Evolutionary conservation across 2,888 invertebrate species (phyloP).

Genomic region (Halocaridina rubra): DNA sequence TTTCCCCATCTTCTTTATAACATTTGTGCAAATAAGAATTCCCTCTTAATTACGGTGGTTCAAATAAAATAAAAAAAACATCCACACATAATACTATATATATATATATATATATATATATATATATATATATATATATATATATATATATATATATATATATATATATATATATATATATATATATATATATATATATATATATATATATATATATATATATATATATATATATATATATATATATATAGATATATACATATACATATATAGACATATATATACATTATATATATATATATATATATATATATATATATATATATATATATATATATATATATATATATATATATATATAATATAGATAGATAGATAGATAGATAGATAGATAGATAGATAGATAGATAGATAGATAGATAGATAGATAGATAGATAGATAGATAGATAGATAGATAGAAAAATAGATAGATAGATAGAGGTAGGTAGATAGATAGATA

Average conservation of each 20-base stretch:
- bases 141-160: background rate
- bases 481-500: background rate
- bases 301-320: background rate
- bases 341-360: background rate
- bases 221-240: background rate
- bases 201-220: background rate
- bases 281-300: background rate
- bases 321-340: background rate
- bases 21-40: no score
- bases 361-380: background rate
- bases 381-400: background rate
- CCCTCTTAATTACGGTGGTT: no score
- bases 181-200: background rate
- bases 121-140: background rate
- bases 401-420: background rate
- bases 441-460: background rate
- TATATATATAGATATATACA: background rate
- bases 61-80: background rate
- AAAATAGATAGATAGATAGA: background rate
- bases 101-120: background rate
- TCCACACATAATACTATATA: background rate
- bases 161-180: background rate
- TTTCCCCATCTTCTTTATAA: no score
- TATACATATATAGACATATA: background rate
- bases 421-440: background rate